These are phyloP conservation scores for Brevipalpus yothersi DNA, from an alignment of 1,140 invertebrate genomes.

Conservation along the genomic window DNA sequence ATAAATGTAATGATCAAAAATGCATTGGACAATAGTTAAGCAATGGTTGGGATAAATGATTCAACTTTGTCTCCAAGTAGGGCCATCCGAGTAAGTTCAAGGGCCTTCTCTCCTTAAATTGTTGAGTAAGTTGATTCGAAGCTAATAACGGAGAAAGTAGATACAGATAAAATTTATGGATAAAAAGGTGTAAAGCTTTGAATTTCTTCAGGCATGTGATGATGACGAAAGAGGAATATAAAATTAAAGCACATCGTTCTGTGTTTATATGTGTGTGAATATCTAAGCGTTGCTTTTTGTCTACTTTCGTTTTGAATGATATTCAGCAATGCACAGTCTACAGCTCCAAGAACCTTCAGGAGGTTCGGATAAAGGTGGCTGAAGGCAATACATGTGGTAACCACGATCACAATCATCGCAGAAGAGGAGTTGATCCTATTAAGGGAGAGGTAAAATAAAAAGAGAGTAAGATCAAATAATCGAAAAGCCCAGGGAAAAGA, in stretches of 20 bases:
- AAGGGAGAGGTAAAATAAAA: conserved; percentile 21
- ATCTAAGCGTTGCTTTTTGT: background rate
- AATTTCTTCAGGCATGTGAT: background rate
- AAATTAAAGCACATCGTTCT: no score
- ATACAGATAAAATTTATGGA: no score
- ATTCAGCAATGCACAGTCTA: conserved; percentile 80
- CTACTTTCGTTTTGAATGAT: conserved; percentile 7
- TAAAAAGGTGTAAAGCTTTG: background rate
- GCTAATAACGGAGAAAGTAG: no score
- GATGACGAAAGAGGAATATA: background rate
- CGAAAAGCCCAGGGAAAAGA: background rate
- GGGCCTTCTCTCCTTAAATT: no score
- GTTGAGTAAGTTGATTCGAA: no score
- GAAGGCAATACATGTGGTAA: conserved; percentile 97
- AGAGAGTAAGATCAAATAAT: background rate
- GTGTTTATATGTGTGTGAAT: no score
- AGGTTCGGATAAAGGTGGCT: conserved; percentile 40
- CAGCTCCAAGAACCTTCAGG: conserved; percentile 97
- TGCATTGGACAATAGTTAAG: no score
- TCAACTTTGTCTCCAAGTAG: no score
- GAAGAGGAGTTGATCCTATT: conserved; percentile 87
- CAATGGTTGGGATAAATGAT: no score
- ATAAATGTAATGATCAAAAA: no score
- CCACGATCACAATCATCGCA: conserved; percentile 99
- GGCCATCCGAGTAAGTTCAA: no score